Percentiles rank a stretch among this genome's conserved stretches.
Evolutionary conservation across 1,140 invertebrate genomes (phyloP).

Genomic region (Pogonomyrmex californicus): DNA sequence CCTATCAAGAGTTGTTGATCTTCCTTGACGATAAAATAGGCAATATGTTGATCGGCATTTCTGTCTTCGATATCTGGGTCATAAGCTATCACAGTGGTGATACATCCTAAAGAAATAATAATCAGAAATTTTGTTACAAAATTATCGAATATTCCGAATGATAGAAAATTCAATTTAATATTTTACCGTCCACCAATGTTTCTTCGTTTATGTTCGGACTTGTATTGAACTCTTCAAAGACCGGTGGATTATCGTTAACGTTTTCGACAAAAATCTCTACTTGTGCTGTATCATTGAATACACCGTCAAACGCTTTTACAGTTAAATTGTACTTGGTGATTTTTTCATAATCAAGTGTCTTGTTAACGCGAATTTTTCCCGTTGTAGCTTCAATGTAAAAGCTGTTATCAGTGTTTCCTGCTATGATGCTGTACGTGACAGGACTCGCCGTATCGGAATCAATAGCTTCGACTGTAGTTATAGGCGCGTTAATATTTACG

Average conservation of each 20-base stretch:
- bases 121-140: slow-evolving; percentile 29
- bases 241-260: slow-evolving; percentile 94
- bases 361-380: slow-evolving; percentile 93
- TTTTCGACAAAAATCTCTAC: slow-evolving; percentile 94
- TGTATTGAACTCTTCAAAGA: slow-evolving; percentile 90
- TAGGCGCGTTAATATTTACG: slow-evolving; percentile 92
- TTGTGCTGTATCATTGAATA: slow-evolving; percentile 91
- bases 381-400: slow-evolving; percentile 93
- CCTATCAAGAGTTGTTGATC: slow-evolving; percentile 90
- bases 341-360: slow-evolving; percentile 94
- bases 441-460: slow-evolving; percentile 94
- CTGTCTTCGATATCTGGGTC: slow-evolving; percentile 94
- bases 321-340: slow-evolving; percentile 92
- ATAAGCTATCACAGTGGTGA: slow-evolving; percentile 88
- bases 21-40: slow-evolving; percentile 91
- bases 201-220: slow-evolving; percentile 92
- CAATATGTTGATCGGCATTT: slow-evolving; percentile 91
- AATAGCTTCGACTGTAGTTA: slow-evolving; percentile 93
- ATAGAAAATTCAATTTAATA: slow-evolving; percentile 71
- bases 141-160: background rate
- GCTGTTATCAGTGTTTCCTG: slow-evolving; percentile 92
- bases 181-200: slow-evolving; percentile 89
- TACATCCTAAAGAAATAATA: slow-evolving; percentile 86
- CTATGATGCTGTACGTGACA: slow-evolving; percentile 93
- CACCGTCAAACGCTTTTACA: slow-evolving; percentile 93